phyloP scores from a whole-genome alignment of 2,113 vertebrate genomes.

The Alligator sinensis region DNA sequence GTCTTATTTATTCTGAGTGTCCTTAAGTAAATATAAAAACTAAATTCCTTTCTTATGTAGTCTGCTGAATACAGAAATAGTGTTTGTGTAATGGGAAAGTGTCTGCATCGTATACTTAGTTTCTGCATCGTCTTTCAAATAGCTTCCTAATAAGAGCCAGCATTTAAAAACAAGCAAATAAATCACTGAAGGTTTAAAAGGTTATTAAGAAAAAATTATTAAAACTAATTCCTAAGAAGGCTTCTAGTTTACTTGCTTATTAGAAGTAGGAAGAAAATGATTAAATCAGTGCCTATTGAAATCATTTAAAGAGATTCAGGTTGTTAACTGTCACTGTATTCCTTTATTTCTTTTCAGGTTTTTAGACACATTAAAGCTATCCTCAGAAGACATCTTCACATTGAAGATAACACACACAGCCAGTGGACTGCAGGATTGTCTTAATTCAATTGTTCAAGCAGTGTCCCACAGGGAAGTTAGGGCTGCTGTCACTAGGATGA shows the following conservation, averaged over 20 bases:
- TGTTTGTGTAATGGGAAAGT: background rate
- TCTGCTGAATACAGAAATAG: background rate
- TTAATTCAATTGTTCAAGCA: constrained; percentile 84
- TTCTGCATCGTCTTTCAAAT: background rate
- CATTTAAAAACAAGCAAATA: background rate
- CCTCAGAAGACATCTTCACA: constrained; percentile 80
- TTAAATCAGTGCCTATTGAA: background rate
- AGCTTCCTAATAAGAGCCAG: background rate
- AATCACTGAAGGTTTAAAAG: background rate
- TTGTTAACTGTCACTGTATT: background rate
- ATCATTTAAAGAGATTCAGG: background rate
- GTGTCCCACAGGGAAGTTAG: constrained; percentile 86
- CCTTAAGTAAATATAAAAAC: background rate
- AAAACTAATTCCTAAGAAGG: background rate
- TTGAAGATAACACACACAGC: constrained; percentile 81
- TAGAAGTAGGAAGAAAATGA: background rate
- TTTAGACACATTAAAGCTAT: constrained; percentile 82
- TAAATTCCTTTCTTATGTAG: background rate
- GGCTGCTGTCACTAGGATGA: constrained; percentile 86
- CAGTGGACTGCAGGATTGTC: constrained; percentile 85
- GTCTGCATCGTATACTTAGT: background rate
- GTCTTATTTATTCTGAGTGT: background rate
- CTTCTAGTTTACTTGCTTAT: background rate
- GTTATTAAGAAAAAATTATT: background rate
- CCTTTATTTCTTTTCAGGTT: constrained; percentile 79